phyloP scores from a whole-genome alignment of 2,888 invertebrate genomes.

The Ligdia adustata region DNA sequence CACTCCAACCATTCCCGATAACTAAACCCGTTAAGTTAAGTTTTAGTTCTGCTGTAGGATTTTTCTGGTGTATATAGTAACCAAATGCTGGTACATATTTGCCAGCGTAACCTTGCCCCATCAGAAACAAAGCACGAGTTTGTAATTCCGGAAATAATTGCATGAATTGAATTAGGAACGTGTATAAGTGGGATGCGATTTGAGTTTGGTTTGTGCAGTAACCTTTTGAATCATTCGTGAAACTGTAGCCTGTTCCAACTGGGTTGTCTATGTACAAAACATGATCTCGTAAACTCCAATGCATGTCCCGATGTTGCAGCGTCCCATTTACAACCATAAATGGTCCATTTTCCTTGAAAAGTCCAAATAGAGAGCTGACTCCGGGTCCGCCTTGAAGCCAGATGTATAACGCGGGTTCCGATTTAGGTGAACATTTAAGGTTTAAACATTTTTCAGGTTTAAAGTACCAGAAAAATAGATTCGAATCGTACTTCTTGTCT shows the following conservation, averaged over 20 bases:
- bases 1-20: conserved; percentile 92
- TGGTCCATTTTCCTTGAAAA: conserved; percentile 94
- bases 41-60: neutral
- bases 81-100: conserved; percentile 89
- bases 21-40: conserved; percentile 83
- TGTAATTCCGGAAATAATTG: conserved; percentile 90
- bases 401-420: conserved; percentile 87
- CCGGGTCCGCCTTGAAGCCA: conserved; percentile 96
- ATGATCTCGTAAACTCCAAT: conserved; percentile 91
- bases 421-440: too few species aligned
- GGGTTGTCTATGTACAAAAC: conserved; percentile 96
- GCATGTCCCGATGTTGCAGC: conserved; percentile 86
- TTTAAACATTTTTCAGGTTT: too few species aligned
- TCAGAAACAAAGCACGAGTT: conserved; percentile 90
- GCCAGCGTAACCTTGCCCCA: conserved; percentile 96
- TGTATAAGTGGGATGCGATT: conserved; percentile 91
- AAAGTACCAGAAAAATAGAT: conserved; percentile 92
- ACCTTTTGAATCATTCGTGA: conserved; percentile 89
- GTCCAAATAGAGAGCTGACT: conserved; percentile 89
- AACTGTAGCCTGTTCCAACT: conserved; percentile 96
- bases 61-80: conserved; percentile 86
- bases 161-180: conserved; percentile 92
- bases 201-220: conserved; percentile 91
- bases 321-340: conserved; percentile 54
- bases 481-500: conserved; percentile 89